These are phyloP conservation scores for Empidonax traillii DNA, from an alignment of 2,113 vertebrate genomes.

Conservation along the genomic window DNA sequence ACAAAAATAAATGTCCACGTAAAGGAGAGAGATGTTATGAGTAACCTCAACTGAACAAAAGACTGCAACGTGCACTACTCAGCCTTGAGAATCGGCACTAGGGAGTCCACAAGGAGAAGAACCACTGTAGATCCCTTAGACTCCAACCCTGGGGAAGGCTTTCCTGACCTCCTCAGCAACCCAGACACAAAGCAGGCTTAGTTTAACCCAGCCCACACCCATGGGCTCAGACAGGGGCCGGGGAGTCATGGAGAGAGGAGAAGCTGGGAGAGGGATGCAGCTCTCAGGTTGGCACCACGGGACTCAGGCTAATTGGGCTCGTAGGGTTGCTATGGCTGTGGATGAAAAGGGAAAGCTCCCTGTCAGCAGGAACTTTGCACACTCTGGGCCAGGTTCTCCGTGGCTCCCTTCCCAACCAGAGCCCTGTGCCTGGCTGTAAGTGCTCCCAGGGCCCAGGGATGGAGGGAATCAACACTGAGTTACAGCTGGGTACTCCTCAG, in stretches of 20 bases:
- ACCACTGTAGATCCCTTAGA: not conserved
- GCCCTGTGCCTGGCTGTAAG: not conserved
- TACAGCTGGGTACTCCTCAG: not conserved
- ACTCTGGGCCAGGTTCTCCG: not conserved
- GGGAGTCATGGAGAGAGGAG: not conserved
- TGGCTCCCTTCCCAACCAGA: not conserved
- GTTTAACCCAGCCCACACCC: not conserved
- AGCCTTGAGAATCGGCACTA: not conserved
- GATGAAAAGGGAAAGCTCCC: not conserved
- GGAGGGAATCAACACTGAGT: rapidly evolving
- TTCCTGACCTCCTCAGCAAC: not conserved
- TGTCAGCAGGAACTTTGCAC: not conserved
- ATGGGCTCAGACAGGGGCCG: not conserved
- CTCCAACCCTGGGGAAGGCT: not conserved
- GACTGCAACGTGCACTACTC: not conserved
- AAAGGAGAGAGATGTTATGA: conserved; percentile 19
- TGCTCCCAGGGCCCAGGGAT: not conserved
- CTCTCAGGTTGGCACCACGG: rapidly evolving
- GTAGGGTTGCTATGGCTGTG: not conserved
- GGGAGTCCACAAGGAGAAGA: not conserved
- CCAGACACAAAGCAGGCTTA: not conserved
- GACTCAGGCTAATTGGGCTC: not conserved
- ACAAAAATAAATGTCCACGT: conserved; percentile 29
- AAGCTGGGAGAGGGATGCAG: not conserved
- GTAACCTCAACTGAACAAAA: conserved; percentile 31